A percentile compares a stretch with the other conserved stretches of the same genome.
Evolutionary conservation across 1,140 invertebrate species (phyloP).

Genomic region (Brachionus paranguensis): DNA sequence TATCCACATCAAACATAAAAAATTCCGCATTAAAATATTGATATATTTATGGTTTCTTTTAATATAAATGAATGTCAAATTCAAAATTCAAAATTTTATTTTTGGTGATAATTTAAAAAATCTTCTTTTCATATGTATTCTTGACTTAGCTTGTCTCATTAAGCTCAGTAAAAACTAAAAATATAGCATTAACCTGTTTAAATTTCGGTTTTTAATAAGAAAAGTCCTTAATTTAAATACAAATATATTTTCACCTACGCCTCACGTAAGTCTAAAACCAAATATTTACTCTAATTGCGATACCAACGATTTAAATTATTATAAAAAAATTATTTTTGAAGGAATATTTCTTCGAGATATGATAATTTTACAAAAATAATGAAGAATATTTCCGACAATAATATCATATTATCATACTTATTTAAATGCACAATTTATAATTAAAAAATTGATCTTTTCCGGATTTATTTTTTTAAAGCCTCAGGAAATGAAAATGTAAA

Average conservation of each 20-base stretch:
- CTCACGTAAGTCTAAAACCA: background rate
- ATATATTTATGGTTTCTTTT: no score
- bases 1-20: no score
- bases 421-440: background rate
- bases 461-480: background rate
- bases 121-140: no score
- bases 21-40: no score
- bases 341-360: background rate
- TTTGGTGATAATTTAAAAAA: no score
- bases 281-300: background rate
- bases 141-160: no score
- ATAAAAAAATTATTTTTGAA: background rate
- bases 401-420: background rate
- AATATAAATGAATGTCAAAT: no score
- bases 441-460: background rate
- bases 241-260: background rate
- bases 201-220: background rate
- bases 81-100: no score
- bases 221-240: background rate
- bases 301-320: background rate
- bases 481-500: background rate
- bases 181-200: background rate
- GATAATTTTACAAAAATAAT: background rate
- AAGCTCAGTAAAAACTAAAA: background rate
- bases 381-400: background rate